Conservation (phyloP, 2,888 invertebrate genomes). For the Tinea pellionella region DNA sequence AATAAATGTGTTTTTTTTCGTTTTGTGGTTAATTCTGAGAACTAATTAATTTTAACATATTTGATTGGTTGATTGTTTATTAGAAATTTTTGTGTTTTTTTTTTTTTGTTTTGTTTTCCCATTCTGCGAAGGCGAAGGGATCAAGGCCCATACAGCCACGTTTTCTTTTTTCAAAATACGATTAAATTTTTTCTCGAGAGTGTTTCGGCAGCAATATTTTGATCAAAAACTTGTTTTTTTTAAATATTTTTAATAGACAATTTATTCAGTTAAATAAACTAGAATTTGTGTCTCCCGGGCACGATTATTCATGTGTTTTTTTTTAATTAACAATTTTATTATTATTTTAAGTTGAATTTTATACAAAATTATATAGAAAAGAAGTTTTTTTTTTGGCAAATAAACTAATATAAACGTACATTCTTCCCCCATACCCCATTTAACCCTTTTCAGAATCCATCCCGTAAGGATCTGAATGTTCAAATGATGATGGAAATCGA, state of each 20-base stretch:
- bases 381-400: neutral
- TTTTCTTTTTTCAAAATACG: too few relatives aligned
- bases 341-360: neutral
- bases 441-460: constrained; percentile 79
- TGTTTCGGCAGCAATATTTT: too few relatives aligned
- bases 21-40: neutral
- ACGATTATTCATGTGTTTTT: neutral
- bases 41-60: neutral
- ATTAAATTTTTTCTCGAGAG: too few relatives aligned
- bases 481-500: constrained; percentile 94
- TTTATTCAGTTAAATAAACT: too few relatives aligned
- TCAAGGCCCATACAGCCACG: too few relatives aligned
- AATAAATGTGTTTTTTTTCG: neutral
- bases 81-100: too few relatives aligned
- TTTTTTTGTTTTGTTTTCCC: too few relatives aligned
- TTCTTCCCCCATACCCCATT: constrained; percentile 15
- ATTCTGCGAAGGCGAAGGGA: too few relatives aligned
- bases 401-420: neutral
- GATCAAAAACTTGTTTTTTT: too few relatives aligned
- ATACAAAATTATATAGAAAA: neutral
- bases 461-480: constrained; percentile 89
- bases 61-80: too few relatives aligned
- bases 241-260: too few relatives aligned
- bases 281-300: neutral
- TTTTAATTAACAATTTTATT: neutral